phyloP scores from a whole-genome alignment of 2,797 vertebrate species.

The Oreonectes daqikongensis region DNA sequence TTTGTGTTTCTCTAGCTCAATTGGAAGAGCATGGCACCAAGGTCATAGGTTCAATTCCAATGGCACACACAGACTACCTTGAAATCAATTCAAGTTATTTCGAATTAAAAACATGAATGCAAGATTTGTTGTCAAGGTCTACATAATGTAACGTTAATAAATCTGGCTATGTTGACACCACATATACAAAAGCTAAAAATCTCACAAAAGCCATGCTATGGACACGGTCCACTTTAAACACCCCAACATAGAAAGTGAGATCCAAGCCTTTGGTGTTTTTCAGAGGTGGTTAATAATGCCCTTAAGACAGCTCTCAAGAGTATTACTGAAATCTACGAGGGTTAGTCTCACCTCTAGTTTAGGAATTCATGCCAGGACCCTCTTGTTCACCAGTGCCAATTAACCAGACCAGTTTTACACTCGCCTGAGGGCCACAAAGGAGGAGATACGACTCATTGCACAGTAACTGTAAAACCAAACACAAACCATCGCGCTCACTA shows the following conservation, averaged over 20 bases:
- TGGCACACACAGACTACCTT: not conserved
- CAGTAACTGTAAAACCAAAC: constrained; percentile 24
- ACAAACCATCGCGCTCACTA: not conserved
- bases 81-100: too few relatives aligned
- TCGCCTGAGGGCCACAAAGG: constrained; percentile 45
- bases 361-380: constrained; percentile 34
- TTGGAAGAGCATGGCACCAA: not conserved
- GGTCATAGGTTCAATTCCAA: not conserved
- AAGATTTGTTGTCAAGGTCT: not conserved
- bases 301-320: constrained; percentile 18
- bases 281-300: constrained; percentile 34
- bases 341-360: constrained; percentile 16
- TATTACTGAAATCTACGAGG: constrained; percentile 20
- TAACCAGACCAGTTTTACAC: constrained; percentile 46
- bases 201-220: not conserved
- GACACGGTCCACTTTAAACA: constrained; percentile 3
- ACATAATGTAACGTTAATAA: not conserved
- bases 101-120: not conserved
- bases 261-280: not conserved
- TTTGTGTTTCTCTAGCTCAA: constrained; percentile 14
- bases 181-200: not conserved
- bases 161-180: not conserved
- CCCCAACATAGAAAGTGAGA: not conserved
- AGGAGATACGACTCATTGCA: constrained; percentile 58
- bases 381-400: constrained; percentile 63